phyloP scores from a whole-genome alignment of 2,888 invertebrate species.

The Melanostoma mellinum region DNA sequence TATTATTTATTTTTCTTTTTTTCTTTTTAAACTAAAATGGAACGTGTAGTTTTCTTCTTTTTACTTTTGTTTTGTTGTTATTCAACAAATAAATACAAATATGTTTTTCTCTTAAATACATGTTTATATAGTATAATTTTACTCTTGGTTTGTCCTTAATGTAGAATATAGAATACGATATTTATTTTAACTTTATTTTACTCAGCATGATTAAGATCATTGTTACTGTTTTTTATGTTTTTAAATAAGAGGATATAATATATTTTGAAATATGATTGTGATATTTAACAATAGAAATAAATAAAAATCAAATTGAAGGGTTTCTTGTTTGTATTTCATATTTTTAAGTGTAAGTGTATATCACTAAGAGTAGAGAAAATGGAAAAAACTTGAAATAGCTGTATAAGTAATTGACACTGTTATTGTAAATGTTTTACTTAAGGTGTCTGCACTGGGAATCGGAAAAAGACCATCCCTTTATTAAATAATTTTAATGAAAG shows the following conservation, averaged over 20 bases:
- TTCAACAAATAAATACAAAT: constrained; percentile 63
- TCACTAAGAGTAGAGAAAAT: too few relatives aligned
- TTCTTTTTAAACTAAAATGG: constrained; percentile 60
- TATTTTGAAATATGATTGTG: constrained; percentile 10
- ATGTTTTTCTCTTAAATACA: constrained; percentile 51
- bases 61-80: constrained; percentile 4
- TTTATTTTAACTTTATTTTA: constrained; percentile 5
- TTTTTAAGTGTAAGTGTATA: too few relatives aligned
- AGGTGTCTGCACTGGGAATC: too few relatives aligned
- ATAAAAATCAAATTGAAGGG: neutral
- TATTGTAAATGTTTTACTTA: constrained; percentile 7
- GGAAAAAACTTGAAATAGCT: neutral
- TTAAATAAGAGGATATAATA: constrained; percentile 34
- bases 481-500: constrained; percentile 19
- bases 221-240: constrained; percentile 15
- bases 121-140: constrained; percentile 20
- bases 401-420: constrained; percentile 61
- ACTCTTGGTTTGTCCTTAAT: constrained; percentile 4
- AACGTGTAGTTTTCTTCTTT: constrained; percentile 54
- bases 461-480: neutral
- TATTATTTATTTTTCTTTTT: constrained; percentile 17
- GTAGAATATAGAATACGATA: constrained; percentile 15
- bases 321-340: too few relatives aligned
- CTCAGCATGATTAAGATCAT: constrained; percentile 28
- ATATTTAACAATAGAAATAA: constrained; percentile 14